phyloP scores from a whole-genome alignment of 35 echinoderm and acorn worm species.

The Holothuria glaberrima region DNA sequence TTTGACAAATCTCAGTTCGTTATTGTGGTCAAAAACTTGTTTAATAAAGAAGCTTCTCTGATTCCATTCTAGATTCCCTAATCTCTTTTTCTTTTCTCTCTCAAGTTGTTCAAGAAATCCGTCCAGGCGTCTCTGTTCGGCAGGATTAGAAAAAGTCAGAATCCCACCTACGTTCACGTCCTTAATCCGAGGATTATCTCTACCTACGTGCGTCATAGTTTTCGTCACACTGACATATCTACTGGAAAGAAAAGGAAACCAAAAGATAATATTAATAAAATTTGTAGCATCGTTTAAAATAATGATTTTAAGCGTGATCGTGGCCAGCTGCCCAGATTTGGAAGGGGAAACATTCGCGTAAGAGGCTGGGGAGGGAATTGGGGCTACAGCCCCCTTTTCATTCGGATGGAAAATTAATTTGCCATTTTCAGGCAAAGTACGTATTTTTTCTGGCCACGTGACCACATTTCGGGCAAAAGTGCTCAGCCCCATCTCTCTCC shows the following conservation, averaged over 20 bases:
- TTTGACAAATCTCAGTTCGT: constrained; percentile 89
- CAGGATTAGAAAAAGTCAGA: constrained; percentile 59
- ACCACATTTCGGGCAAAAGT: too few relatives aligned
- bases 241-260: background rate
- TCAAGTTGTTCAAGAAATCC: constrained; percentile 65
- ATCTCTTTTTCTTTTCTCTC: constrained; percentile 72
- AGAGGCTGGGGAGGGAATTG: too few relatives aligned
- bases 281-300: background rate
- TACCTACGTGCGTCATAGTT: background rate
- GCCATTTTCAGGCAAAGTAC: too few relatives aligned
- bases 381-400: too few relatives aligned
- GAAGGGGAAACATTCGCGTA: too few relatives aligned
- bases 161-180: background rate
- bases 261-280: background rate
- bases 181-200: background rate
- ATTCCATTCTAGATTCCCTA: constrained; percentile 72
- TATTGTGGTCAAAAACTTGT: constrained; percentile 91
- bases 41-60: constrained; percentile 93
- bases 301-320: too few relatives aligned
- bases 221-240: background rate
- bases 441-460: too few relatives aligned
- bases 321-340: too few relatives aligned
- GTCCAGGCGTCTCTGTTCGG: constrained; percentile 72
- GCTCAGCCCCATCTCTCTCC: too few relatives aligned
- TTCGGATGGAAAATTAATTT: too few relatives aligned